Conservation (phyloP, 2,888 invertebrate genomes). For the Dichetophora obliterata region DNA sequence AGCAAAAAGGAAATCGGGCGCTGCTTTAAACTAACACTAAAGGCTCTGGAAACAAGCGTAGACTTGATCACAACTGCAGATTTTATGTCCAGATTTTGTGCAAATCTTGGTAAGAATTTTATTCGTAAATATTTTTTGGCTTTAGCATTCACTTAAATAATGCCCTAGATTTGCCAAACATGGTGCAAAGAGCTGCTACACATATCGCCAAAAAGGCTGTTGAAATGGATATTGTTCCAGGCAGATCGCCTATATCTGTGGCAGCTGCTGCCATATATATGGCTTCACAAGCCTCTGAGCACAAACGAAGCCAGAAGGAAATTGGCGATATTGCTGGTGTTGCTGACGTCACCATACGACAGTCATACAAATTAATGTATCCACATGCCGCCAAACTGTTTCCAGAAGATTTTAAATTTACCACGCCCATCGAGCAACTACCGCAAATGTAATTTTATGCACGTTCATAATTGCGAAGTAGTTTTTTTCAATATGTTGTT, state of each 20-base stretch:
- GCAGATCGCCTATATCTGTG: conserved; percentile 97
- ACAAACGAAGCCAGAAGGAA: conserved; percentile 97
- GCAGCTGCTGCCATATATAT: conserved; percentile 99
- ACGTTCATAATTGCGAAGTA: not conserved
- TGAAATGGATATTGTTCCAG: conserved; percentile 96
- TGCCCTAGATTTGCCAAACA: conserved; percentile 77
- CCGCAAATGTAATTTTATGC: conserved; percentile 79
- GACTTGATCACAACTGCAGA: conserved; percentile 98
- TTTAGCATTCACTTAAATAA: not conserved
- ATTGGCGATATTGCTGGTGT: conserved; percentile 99
- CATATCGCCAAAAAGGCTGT: conserved; percentile 97
- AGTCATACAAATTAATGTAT: conserved; percentile 97
- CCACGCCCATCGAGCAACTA: conserved; percentile 92
- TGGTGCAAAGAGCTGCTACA: conserved; percentile 93
- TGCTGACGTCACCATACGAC: conserved; percentile 97
- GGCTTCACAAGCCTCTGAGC: conserved; percentile 98
- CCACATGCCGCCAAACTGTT: conserved; percentile 93
- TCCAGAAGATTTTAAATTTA: conserved; percentile 96
- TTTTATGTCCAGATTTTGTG: conserved; percentile 99
- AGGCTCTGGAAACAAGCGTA: conserved; percentile 95
- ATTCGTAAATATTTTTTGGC: not conserved
- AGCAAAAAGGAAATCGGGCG: conserved; percentile 99
- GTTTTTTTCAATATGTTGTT: not conserved
- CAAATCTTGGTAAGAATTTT: conserved; percentile 79
- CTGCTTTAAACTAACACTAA: conserved; percentile 96